A percentile compares a stretch with the other conserved stretches of the same genome.
Conservation (phyloP, 2,888 invertebrate genomes). For the Dromius quadrimaculatus region DNA sequence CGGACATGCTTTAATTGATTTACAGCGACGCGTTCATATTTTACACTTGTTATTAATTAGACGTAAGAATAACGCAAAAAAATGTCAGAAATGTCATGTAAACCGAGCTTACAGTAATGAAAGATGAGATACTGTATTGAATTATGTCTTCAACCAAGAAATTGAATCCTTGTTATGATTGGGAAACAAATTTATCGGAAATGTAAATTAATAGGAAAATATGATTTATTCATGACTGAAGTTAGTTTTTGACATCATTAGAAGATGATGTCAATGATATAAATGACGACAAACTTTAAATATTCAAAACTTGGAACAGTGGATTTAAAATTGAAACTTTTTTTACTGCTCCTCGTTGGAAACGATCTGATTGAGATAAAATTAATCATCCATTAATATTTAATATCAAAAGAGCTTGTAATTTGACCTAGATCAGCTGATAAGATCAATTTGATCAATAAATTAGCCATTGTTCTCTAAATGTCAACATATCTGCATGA, state of each 20-base stretch:
- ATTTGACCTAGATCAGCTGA: not conserved
- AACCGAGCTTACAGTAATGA: not conserved
- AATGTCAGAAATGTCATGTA: constrained; percentile 37
- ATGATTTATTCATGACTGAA: constrained; percentile 1
- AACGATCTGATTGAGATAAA: not conserved
- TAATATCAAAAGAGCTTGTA: not conserved
- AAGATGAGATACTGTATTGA: not conserved
- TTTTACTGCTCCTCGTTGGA: no score
- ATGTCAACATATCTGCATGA: not conserved
- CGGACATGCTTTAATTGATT: constrained; percentile 43
- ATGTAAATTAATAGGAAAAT: constrained; percentile 1
- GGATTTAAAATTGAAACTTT: not conserved
- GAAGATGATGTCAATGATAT: not conserved
- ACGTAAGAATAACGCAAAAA: constrained; percentile 10
- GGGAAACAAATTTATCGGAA: constrained; percentile 5
- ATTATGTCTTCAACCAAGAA: constrained; percentile 1
- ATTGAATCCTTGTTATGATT: not conserved
- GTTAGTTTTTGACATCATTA: not conserved
- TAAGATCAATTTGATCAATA: not conserved
- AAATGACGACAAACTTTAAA: no score
- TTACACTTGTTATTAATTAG: constrained; percentile 39
- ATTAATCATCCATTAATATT: not conserved
- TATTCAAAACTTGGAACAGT: no score
- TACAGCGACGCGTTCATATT: constrained; percentile 32
- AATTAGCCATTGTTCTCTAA: not conserved